A percentile compares a stretch with the other conserved stretches of the same genome.
Evolutionary conservation across 1,140 invertebrate genomes (phyloP).

Genomic region (Lordiphosa mommai): DNA sequence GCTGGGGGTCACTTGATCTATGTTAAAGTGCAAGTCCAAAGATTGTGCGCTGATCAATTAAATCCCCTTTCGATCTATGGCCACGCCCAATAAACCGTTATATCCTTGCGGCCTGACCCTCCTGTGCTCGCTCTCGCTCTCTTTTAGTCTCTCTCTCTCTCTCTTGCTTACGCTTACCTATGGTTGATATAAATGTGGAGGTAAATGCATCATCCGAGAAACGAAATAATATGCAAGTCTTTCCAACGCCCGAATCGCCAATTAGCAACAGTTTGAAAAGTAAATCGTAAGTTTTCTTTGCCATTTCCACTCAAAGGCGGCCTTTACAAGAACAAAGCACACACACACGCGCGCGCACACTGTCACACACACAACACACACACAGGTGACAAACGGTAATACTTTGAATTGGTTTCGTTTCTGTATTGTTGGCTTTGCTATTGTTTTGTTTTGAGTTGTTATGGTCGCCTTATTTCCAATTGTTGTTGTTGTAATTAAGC

Average conservation of each 20-base stretch:
- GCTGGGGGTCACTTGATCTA: no score
- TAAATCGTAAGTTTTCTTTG: constrained; percentile 98
- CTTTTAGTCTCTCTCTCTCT: not conserved
- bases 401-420: not conserved
- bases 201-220: constrained; percentile 99
- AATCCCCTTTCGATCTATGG: not conserved
- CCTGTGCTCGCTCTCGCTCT: not conserved
- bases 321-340: constrained; percentile 42
- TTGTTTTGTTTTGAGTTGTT: not conserved
- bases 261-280: constrained; percentile 98
- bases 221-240: constrained; percentile 98
- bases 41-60: no score
- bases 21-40: constrained; percentile 32
- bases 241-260: constrained; percentile 98
- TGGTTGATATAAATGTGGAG: constrained; percentile 98
- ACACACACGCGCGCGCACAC: constrained; percentile 47
- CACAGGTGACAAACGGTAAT: constrained; percentile 27
- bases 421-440: not conserved
- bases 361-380: constrained; percentile 25
- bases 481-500: not conserved
- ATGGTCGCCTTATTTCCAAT: not conserved
- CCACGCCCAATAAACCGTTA: constrained; percentile 43
- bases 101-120: constrained; percentile 1
- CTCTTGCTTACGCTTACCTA: constrained; percentile 84
- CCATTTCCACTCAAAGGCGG: constrained; percentile 83